A percentile compares a stretch with the other conserved stretches of the same genome.
These are phyloP conservation scores for Troides helena DNA, from an alignment of 2,888 invertebrate genomes.

Conservation along the genomic window DNA sequence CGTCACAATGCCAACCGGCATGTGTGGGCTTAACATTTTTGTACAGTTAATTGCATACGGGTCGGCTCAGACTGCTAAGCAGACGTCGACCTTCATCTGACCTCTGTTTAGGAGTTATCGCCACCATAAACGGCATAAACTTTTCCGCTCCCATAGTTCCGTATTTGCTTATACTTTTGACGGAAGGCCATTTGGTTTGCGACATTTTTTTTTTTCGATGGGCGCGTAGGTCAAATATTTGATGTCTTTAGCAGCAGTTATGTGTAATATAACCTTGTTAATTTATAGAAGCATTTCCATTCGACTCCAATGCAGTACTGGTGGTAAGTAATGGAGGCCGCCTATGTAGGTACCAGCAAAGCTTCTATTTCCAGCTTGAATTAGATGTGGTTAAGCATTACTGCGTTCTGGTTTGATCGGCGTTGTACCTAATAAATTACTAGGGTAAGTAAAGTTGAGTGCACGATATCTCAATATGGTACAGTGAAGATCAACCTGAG, in stretches of 20 bases:
- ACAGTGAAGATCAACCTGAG: too few relatives aligned
- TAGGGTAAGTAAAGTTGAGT: too few relatives aligned
- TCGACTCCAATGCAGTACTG: background rate
- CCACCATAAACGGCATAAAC: conserved; percentile 36
- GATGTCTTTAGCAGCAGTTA: background rate
- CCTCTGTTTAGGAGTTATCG: conserved; percentile 44
- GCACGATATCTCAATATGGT: too few relatives aligned
- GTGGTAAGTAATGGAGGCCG: too few relatives aligned
- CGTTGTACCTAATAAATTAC: too few relatives aligned
- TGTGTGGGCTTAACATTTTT: conserved; percentile 28
- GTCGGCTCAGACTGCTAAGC: conserved; percentile 45
- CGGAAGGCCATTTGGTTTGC: conserved; percentile 31
- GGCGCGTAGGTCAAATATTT: conserved; percentile 12
- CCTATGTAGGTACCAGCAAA: too few relatives aligned
- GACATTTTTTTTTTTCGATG: conserved; percentile 2
- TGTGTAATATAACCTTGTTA: background rate
- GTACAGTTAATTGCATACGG: conserved; percentile 40
- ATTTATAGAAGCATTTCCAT: background rate
- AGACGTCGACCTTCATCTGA: conserved; percentile 45
- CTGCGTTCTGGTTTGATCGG: too few relatives aligned
- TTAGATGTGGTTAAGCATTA: too few relatives aligned
- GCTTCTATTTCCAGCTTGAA: too few relatives aligned
- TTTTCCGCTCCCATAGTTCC: conserved; percentile 45
- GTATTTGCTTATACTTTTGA: conserved; percentile 36
- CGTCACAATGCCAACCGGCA: conserved; percentile 17